A percentile compares a stretch with the other conserved stretches of the same genome.
Evolutionary conservation across 2,797 vertebrate genomes (phyloP).

Genomic region (Poeciliopsis paucimaculata): DNA sequence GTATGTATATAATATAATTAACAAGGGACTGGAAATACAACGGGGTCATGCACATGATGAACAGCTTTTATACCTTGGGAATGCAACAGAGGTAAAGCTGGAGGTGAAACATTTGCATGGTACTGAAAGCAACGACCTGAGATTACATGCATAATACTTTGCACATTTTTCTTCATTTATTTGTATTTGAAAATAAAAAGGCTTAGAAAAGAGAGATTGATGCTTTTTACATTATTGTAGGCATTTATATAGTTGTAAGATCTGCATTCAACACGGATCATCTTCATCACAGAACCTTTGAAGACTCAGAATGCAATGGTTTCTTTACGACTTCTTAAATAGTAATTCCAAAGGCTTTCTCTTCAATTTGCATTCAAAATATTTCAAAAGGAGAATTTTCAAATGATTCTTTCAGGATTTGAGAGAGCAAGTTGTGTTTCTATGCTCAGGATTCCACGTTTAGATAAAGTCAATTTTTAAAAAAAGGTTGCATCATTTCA

Average conservation of each 20-base stretch:
- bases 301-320: background rate
- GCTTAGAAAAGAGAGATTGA: conserved; percentile 9
- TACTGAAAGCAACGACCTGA: conserved; percentile 45
- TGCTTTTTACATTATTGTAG: conserved; percentile 37
- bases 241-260: background rate
- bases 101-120: conserved; percentile 35
- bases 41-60: conserved; percentile 8
- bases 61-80: conserved; percentile 7
- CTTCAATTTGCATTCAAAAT: background rate
- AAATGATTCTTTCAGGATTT: background rate
- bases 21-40: conserved; percentile 23
- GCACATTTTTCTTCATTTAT: conserved; percentile 53
- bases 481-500: background rate
- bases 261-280: background rate
- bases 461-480: conserved; percentile 1
- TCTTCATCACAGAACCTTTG: background rate
- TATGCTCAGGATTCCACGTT: background rate
- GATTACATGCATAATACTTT: conserved; percentile 54
- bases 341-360: background rate
- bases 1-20: background rate
- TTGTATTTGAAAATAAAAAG: conserved; percentile 3
- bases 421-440: background rate
- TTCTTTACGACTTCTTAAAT: background rate
- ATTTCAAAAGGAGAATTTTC: background rate
- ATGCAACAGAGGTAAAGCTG: conserved; percentile 27